Conservation (phyloP, 2,888 invertebrate genomes). For the Mylabris sibirica region DNA sequence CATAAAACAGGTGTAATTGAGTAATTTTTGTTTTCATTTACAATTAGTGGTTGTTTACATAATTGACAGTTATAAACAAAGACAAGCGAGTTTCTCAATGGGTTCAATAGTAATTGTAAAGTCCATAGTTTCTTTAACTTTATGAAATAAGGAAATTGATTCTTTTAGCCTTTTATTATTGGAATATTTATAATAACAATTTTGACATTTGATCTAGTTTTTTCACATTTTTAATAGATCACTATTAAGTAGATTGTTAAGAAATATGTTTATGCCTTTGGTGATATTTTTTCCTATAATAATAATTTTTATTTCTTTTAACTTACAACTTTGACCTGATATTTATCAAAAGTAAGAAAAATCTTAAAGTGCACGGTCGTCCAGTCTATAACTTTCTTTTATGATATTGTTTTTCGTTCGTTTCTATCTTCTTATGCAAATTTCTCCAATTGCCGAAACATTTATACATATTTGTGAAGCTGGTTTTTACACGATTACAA, state of each 20-base stretch:
- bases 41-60: neutral
- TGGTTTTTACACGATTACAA: neutral
- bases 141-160: too few species aligned
- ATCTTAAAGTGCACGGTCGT: neutral
- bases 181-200: too few species aligned
- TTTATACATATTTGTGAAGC: neutral
- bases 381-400: neutral
- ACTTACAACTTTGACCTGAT: neutral
- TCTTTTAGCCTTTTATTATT: too few species aligned
- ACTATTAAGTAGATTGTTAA: too few species aligned
- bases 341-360: neutral
- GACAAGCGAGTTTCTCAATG: neutral
- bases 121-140: too few species aligned
- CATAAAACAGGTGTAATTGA: neutral
- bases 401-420: neutral
- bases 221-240: too few species aligned
- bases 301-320: neutral
- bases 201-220: too few species aligned
- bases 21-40: neutral
- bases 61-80: neutral
- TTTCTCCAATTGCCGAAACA: neutral
- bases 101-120: too few species aligned
- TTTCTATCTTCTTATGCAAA: neutral
- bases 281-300: too few species aligned
- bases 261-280: too few species aligned